Evolutionary conservation across 2,888 invertebrate genomes (phyloP), one percentile per base, ranked within the genome.

Genomic region (Micoletzkya japonica): DNA sequence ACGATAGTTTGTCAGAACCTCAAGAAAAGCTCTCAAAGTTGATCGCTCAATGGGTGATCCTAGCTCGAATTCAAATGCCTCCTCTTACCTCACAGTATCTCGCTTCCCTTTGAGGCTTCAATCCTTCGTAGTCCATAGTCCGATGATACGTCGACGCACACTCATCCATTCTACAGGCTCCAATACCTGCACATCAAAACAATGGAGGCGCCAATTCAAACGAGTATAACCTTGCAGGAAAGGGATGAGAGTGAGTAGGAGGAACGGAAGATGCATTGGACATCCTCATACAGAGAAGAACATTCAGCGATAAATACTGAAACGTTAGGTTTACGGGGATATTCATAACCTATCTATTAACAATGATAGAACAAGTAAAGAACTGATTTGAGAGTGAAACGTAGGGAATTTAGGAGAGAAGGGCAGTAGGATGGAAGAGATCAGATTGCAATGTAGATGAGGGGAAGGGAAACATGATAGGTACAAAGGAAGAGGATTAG

Each of bases 81-180:
- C 10, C 32, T 59, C 26, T 44, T 10, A 68, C 68, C 57, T 68
- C 44, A 24, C 68, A 68, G 26, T 49, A 68, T 10, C 68, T 39
- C 49, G 32, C 49, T 32, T 68, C 32, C 26, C 26, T 39, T 2
- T 44, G 44, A 3, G 2, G 24, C 20, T 34, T 4, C 3, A 68
- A 26, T 7, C 68, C 68, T 50, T 68, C 68, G n/a, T 58, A 68
- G 28, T 68, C 68, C 44, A 58, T 68, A n/a, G 68, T 68, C 24
- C 58, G 2, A 4, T 37, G 34, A 20, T 68, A 66, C 26, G 54
- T 56, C 10, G 30, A 24, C 1, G 67, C 32, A 26, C 67, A 67
- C n/a, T 32, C 49, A 14, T 67, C 67, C 56, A 57, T 39, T 4
- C 26, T 39, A 20, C 67, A 67, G 14, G 17, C 49, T 14, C 39